phyloP scores from a whole-genome alignment of 2,113 vertebrate genomes.

The Mormyrus iriodes region DNA sequence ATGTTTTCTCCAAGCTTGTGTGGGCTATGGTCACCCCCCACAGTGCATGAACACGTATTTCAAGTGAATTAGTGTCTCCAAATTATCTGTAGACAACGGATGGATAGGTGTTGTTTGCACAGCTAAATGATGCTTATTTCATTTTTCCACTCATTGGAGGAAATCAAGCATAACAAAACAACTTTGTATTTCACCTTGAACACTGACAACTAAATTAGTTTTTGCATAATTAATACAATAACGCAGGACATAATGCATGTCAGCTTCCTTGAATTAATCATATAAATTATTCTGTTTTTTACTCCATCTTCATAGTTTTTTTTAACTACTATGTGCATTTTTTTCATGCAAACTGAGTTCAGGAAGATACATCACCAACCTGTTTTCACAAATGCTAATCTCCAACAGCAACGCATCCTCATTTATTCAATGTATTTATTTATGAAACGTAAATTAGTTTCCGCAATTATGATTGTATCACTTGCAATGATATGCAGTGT shows the following conservation, averaged over 20 bases:
- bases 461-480: background rate
- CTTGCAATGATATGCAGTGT: background rate
- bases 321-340: background rate
- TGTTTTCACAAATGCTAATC: background rate
- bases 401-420: background rate
- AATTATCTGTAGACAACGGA: background rate
- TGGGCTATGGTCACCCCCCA: background rate
- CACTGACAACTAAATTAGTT: background rate
- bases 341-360: background rate
- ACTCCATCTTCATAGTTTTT: background rate
- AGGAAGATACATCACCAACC: background rate
- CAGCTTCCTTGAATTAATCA: background rate
- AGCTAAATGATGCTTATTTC: background rate
- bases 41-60: background rate
- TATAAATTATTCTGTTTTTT: background rate
- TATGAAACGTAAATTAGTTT: conserved; percentile 11
- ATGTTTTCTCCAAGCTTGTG: background rate
- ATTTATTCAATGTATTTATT: conserved; percentile 7
- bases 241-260: background rate
- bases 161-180: background rate
- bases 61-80: background rate
- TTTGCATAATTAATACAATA: background rate
- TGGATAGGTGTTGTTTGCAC: background rate
- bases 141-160: background rate
- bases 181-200: background rate